Base-by-base conservation (phyloP, 2,113 vertebrate species). In the Labrus mixtus region DNA sequence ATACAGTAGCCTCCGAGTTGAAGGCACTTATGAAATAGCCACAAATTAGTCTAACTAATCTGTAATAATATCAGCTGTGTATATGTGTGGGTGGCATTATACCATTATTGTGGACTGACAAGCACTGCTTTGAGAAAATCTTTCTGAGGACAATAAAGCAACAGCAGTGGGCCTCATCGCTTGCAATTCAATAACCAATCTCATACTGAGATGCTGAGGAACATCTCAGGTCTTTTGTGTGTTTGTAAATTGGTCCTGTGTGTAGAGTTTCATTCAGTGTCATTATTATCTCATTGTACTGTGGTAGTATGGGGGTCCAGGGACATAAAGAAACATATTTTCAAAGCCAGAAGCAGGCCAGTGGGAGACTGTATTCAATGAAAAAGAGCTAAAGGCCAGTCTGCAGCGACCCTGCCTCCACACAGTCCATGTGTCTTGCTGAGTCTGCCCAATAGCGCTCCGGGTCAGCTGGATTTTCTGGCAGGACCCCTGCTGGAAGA, bases 271-370 rank as follows among this genome's bases (percentile, higher is more conserved):
- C 65, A 90, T 81, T 85, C 81, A 55, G 29, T 55, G 63, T 79
- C 70, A 56, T 88, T 86, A 89, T 88, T 89, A 82, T 77, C 80
- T 67, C 72, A 84, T 81, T 83, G 77, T 84, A 45, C 73, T 60
- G 74, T 53, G 72, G 66, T 77, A 63, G 73, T 85, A 58, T 58
- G 74, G 83, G 78, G 58, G 57, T 36, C 37, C 53, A 37, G 43
- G 19, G 75, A 58, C 58, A 88, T 79, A 92, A 91, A 90, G 68
- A 75, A 80, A 74, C 63, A 87, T 78, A 74, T 87, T 90, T 84
- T 86, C 77, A 79, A 84, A 89, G 77, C 75, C 81, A 87, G 74
- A 50, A 87, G 84, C 76, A 82, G 73, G 54, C 73, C 83, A 79
- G 91, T 81, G 79, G 89, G 89, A 80, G 86, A 84, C 80, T 64